These are phyloP conservation scores for Gymnoscopelus braueri DNA, from an alignment of 2,797 vertebrate genomes.

Conservation along the genomic window DNA sequence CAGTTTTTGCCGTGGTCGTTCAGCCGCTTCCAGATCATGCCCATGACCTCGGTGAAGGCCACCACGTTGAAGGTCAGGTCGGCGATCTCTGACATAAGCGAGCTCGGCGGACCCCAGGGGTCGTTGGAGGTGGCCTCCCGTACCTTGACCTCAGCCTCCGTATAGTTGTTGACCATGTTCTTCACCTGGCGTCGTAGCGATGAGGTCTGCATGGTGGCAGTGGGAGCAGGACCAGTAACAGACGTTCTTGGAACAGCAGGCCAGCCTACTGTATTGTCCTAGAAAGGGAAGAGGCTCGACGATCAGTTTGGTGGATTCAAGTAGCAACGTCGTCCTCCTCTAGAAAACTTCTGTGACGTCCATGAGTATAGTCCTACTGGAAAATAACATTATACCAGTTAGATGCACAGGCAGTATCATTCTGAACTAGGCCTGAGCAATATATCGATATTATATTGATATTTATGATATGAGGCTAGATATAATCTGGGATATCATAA, in stretches of 20 bases:
- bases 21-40: slow-evolving; percentile 96
- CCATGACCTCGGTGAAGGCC: slow-evolving; percentile 94
- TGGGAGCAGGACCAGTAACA: not conserved
- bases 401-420: slow-evolving; percentile 1
- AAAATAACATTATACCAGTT: slow-evolving; percentile 22
- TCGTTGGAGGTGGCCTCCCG: slow-evolving; percentile 98
- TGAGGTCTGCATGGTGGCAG: slow-evolving; percentile 90
- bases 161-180: slow-evolving; percentile 97
- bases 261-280: slow-evolving; percentile 35
- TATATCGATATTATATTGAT: not conserved
- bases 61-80: slow-evolving; percentile 94
- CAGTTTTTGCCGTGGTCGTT: slow-evolving; percentile 97
- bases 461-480: too few relatives aligned
- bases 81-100: slow-evolving; percentile 93
- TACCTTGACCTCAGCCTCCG: slow-evolving; percentile 95
- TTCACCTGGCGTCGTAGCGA: slow-evolving; percentile 95
- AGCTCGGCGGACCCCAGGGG: slow-evolving; percentile 93
- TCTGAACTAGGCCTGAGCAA: too few relatives aligned
- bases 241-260: slow-evolving; percentile 42
- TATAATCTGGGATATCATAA: too few relatives aligned
- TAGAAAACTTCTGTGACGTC: slow-evolving; percentile 47
- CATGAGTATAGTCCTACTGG: slow-evolving; percentile 46
- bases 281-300: slow-evolving; percentile 15
- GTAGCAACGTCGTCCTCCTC: slow-evolving; percentile 22
- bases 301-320: slow-evolving; percentile 38